Evolutionary conservation across 1,140 invertebrate species (phyloP), one percentile per base, ranked within the genome.

Genomic region (Zaprionus africanus): DNA sequence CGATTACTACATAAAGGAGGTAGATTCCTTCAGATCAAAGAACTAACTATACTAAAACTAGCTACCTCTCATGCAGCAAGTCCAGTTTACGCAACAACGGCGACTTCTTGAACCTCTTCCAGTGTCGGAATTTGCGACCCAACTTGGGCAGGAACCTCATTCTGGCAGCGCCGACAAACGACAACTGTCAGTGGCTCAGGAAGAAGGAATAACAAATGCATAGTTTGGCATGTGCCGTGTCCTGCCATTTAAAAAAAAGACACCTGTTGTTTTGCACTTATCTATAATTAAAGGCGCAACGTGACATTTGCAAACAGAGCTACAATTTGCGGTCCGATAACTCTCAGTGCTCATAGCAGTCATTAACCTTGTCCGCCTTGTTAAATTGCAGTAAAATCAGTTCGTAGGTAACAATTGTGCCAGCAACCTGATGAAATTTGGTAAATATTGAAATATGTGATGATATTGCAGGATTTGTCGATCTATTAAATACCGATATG

Each of bases 391-490:
- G 93, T 41, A 96, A 88, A 51, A 96, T 95, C 4, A 96, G 91
- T 85, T 96, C 95, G 76, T 96, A 96, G 6, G 95, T 96, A 0
- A 96, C 95, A 56, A 96, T 95, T 4, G 95, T 95, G 51, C 95
- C 95, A 49, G 95, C 95, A 17, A 96, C 94, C 95, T 96, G 81
- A 58, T 34, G 9, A 28, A 38, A 13, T 51, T 51, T 13, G 4
- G 17, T n/a, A 22, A 49, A 19, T 17, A 19, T 15, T n/a, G 59
- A 46, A 19, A 6, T 26, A 17, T 24, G 11, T 11, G 4, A 24
- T 13, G 46, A 11, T 22, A 5, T 41, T n/a, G 15, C 5, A 41
- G 12, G 4, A 24, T 51, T 24, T 51, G 9, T 19, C n/a, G 11
- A 24, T 4, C 12, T 5, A 22, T 17, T 38, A 12, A 24, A 26